Conservation (phyloP, 2,888 invertebrate genomes). For the Ditula angustiorana region DNA sequence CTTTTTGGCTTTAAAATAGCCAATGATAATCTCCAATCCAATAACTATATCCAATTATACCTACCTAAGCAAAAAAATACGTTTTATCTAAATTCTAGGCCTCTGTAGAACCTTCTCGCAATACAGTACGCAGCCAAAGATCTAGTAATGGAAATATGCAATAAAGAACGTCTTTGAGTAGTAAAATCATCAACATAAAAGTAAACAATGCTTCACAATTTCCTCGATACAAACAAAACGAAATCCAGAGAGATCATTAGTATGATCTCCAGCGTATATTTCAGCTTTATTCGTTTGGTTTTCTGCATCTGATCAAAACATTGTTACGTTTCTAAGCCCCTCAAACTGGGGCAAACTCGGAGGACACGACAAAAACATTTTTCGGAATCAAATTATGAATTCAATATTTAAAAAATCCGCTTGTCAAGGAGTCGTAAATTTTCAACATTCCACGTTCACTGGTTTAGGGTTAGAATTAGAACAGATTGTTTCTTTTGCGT, state of each 20-base stretch:
- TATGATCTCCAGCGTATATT: not conserved
- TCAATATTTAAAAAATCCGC: conserved; percentile 21
- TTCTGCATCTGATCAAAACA: conserved; percentile 6
- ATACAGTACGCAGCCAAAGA: no score
- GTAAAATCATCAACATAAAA: not conserved
- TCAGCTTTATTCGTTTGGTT: not conserved
- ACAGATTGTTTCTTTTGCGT: not conserved
- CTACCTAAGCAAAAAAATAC: no score
- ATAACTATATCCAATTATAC: no score
- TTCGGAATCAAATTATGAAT: conserved; percentile 26
- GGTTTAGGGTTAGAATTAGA: conserved; percentile 17
- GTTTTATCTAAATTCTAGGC: no score
- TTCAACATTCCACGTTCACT: conserved; percentile 22
- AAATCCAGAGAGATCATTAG: not conserved
- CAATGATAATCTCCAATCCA: no score
- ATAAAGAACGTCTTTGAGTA: no score
- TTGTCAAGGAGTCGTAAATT: conserved; percentile 1
- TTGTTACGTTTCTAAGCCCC: not conserved
- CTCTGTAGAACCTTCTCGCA: no score
- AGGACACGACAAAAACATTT: conserved; percentile 17
- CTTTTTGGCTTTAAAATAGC: no score
- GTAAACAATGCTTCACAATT: not conserved
- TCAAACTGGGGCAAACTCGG: conserved; percentile 12
- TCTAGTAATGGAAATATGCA: no score
- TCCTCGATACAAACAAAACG: not conserved